Base-by-base conservation (phyloP, 92 coral and sea anemone species). In the Palythoa caribaeorum region DNA sequence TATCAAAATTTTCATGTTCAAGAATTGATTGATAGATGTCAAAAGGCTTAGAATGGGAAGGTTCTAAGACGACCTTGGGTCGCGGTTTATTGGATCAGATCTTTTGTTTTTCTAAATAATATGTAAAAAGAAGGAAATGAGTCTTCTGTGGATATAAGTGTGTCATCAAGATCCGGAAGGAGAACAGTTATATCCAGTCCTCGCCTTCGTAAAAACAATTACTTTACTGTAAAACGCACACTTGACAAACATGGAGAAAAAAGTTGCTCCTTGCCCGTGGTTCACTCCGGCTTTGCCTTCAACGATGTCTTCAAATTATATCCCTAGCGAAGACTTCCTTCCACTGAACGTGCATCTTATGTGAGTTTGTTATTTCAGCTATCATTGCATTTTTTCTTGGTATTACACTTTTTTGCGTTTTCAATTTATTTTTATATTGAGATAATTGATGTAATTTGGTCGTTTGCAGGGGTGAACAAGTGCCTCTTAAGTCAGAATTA, bases 21-120 rank as follows among this genome's bases (percentile, higher is more conserved):
- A 19, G 40, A 57, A 84, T 89, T 92, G 94, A 92, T 73, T 89
- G 94, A 90, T 85, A 92, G 39, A 51, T 92, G 94, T 92, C 94
- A 88, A 63, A 47, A 14, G 40, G 38, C 16, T 62, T 44, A 63
- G 40, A 65, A 38, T 70, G 40, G 47, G 75, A 16, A 48, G 65
- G 76, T 47, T 63, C 36, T 70, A 10, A 36, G 75, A 19, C 76
- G 60, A 81, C 86, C 86, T 66, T 12, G 13, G 86, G 75, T 81
- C 76, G 44, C 66, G 66, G 75, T 39, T 66, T 65, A 69, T 48
- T 28, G 86, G n/a, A 63, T 63, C 70, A 5, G 19, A 38, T 39
- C 76, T 28, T 81, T 81, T 81, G 86, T 65, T 81, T 81, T 81
- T 53, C 59, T 35, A 81, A 66, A 15, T 47, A 81, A 81, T 66